Percentiles rank a stretch among this genome's conserved stretches.
These are phyloP conservation scores for Ennomos fuscantarius DNA, from an alignment of 2,888 invertebrate genomes.

Conservation along the genomic window DNA sequence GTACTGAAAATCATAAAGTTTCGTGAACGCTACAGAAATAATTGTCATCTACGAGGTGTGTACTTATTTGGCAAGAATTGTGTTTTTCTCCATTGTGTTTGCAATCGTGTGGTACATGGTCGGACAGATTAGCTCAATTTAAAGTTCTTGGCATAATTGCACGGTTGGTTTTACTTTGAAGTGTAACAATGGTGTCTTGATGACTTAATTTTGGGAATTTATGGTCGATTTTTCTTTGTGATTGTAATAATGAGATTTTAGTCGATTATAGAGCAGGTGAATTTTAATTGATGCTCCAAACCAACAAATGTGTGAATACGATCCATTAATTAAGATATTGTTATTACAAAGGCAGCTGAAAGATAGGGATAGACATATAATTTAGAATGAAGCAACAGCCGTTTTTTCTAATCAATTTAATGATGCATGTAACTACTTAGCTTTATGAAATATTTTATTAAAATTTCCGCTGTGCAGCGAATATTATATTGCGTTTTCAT, in stretches of 20 bases:
- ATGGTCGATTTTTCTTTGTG: slow-evolving; percentile 8
- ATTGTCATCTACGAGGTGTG: slow-evolving; percentile 39
- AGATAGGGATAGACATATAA: too few species aligned
- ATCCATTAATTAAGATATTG: too few species aligned
- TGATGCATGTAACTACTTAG: too few species aligned
- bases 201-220: slow-evolving; percentile 37
- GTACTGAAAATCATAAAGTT: slow-evolving; percentile 12
- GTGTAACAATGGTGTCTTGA: slow-evolving; percentile 39
- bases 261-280: slow-evolving; percentile 7
- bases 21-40: slow-evolving; percentile 33
- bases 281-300: slow-evolving; percentile 12
- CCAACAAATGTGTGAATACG: slow-evolving; percentile 7
- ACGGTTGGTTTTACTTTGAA: slow-evolving; percentile 44
- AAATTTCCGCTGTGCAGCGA: too few species aligned
- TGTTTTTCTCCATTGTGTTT: slow-evolving; percentile 35
- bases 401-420: too few species aligned
- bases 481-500: slow-evolving; percentile 1
- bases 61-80: slow-evolving; percentile 33
- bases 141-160: slow-evolving; percentile 63
- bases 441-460: too few species aligned
- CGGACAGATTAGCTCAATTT: slow-evolving; percentile 43
- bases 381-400: too few species aligned
- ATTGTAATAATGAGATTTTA: slow-evolving; percentile 7
- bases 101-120: slow-evolving; percentile 38
- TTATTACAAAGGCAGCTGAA: too few species aligned